Evolutionary conservation across 2,888 invertebrate species (phyloP), one percentile per base, ranked within the genome.

Genomic region (Phymatocera aterrima): DNA sequence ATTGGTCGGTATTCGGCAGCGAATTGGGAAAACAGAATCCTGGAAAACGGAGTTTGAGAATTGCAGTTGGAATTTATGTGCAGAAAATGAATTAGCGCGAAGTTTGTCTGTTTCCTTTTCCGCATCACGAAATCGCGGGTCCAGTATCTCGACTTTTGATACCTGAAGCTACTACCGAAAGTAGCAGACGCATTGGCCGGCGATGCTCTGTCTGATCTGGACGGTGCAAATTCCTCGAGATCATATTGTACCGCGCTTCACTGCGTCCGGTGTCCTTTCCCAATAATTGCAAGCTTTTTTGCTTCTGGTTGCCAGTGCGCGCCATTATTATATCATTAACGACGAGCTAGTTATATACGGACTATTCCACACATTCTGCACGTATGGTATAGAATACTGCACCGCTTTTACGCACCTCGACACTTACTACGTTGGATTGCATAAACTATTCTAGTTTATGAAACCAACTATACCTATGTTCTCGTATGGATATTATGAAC

Each of bases 251-350:
- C n/a, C 15, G n/a, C 46, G 3, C 46, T 46, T 1, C 3, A 8
- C 18, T 37, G 8, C 31, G 12, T 5, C 65, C n/a, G 21, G 24
- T 46, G 15, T 5, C 68, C 28, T 28, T 68, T 68, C 28, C 15
- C 28, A 43, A 68, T 46, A 46, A 68, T 43, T 21, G 24, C 15
- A 24, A 6, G 68, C 12, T 68, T 68, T 68, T n/a, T 28, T 31
- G 28, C 15, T 48, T 48, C 28, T 2, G 10, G 18, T 15, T n/a
- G 48, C 51, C 48, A 48, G 24, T 18, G n/a, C 48, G n/a, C n/a
- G n/a, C n/a, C n/a, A 31, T 70, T 46, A 48, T 48, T 70, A n/a
- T n/a, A 70, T 10, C 31, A 12, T 31, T 72, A 72, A 72, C 72
- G 72, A 72, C 51, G 5, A 51, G 48, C 34, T 51, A 51, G 51